phyloP scores from a whole-genome alignment of 2,888 invertebrate species.

The Synergus gifuensis region DNA sequence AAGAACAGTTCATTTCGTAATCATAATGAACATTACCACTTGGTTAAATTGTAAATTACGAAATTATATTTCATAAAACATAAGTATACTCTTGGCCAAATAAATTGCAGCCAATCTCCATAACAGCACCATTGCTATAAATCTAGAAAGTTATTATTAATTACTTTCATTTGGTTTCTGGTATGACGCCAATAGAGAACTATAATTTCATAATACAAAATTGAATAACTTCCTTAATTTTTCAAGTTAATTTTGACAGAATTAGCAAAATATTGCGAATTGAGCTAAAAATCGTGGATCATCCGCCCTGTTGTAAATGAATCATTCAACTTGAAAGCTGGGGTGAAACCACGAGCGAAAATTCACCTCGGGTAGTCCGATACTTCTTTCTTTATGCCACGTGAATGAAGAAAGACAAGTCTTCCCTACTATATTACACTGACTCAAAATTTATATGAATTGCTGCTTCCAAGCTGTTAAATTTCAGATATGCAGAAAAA shows the following conservation, averaged over 20 bases:
- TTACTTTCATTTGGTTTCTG: too few relatives aligned
- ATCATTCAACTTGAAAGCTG: constrained; percentile 28
- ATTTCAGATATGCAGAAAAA: constrained; percentile 37
- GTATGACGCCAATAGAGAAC: too few relatives aligned
- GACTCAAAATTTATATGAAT: constrained; percentile 42
- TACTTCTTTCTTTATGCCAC: constrained; percentile 9
- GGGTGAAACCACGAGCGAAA: constrained; percentile 16
- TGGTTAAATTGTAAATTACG: neutral
- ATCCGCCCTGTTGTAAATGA: constrained; percentile 24
- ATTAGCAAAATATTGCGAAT: neutral
- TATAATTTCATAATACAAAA: too few relatives aligned
- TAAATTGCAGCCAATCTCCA: neutral
- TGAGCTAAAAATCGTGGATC: neutral
- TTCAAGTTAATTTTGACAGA: too few relatives aligned
- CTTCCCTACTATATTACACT: constrained; percentile 34
- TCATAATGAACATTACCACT: neutral
- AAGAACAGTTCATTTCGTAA: neutral
- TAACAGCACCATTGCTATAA: neutral
- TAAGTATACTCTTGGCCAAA: neutral
- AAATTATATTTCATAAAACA: neutral
- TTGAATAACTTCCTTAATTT: too few relatives aligned
- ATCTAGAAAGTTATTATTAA: too few relatives aligned
- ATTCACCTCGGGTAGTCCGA: constrained; percentile 25
- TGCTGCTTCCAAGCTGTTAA: constrained; percentile 42
- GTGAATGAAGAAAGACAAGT: constrained; percentile 35